Base-by-base conservation (phyloP, 2,113 vertebrate species). In the Cololabis saira region DNA sequence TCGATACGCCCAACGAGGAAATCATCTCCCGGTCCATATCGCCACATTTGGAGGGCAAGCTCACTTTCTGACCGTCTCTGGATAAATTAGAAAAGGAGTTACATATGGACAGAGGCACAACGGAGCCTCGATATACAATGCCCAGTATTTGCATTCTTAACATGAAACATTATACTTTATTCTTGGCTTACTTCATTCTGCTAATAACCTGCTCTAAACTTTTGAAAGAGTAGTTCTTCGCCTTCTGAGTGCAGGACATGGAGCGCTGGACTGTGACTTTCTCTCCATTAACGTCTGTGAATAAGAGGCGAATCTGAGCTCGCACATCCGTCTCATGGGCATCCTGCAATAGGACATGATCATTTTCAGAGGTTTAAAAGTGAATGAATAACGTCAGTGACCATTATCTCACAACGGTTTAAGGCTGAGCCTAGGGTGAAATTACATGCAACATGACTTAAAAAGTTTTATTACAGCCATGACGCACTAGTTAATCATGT, bases 1-100 rank as follows among this genome's bases (percentile, higher is more conserved):
- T 97, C 30, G 97, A 98, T 60, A 99, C 98, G 0, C 98, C 98
- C 37, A 99, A 92, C 12, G 95, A 84, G 0, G 94, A 94, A 90
- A 99, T 97, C 97, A 99, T 98, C 89, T 98, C 97, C 17, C 93
- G 90, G 53, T 99, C 96, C 17, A 99, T 91, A 79, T 99, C 98
- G 11, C 94, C 95, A 87, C 98, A 99, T 74, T 98, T 99, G n/a
- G 96, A 96, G 43, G 96, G 96, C 75, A 98, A 76, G 67, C 97
- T 98, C 57, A 95, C 90, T 51, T 89, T 98, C 80, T 97, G 91
- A 0, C 96, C 96, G 1, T 96, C 89, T 85, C 96, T 98, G 67
- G 4, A 68, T 16, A 18, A 71, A 69, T 42, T 21, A 59, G 3
- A 44, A 57, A 12, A 56, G n/a, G 33, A 24, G 41, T 67, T 12